Conservation (phyloP, 2,888 invertebrate species). For the Drosophila histrio region DNA sequence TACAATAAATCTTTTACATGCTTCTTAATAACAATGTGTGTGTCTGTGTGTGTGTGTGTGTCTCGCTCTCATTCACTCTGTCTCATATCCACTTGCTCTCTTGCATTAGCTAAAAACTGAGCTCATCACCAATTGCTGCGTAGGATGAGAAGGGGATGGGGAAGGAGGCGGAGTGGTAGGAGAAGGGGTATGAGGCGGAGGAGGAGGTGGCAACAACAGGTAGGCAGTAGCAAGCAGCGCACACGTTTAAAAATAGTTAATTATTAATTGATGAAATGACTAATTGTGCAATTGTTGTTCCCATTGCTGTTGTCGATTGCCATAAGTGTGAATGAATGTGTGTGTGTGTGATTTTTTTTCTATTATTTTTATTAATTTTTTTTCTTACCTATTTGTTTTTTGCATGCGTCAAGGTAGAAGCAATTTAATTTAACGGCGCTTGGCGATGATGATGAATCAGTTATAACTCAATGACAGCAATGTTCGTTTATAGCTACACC, state of each 20-base stretch:
- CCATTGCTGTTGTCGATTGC: conserved; percentile 15
- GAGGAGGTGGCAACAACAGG: conserved; percentile 1
- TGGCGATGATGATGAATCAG: conserved; percentile 50
- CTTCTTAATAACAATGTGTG: conserved; percentile 22
- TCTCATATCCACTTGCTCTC: not conserved
- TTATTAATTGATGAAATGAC: conserved; percentile 73
- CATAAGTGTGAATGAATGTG: conserved; percentile 13
- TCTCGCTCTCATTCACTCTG: conserved; percentile 16
- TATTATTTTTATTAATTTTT: conserved; percentile 5
- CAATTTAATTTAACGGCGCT: conserved; percentile 53
- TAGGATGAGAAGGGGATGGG: not conserved
- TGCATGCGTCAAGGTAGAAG: conserved; percentile 48
- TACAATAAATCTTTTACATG: conserved; percentile 57
- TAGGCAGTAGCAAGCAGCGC: conserved; percentile 2
- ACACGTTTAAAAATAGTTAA: conserved; percentile 69
- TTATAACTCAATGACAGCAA: conserved; percentile 42
- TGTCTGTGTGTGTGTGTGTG: conserved; percentile 4
- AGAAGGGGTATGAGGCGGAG: not conserved
- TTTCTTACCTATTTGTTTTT: conserved; percentile 12
- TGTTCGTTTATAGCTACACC: conserved; percentile 28
- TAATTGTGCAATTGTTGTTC: conserved; percentile 60
- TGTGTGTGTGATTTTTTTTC: conserved; percentile 39
- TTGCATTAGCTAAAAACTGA: conserved; percentile 50
- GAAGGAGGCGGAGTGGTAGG: not conserved
- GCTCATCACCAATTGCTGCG: conserved; percentile 46